Evolutionary conservation across 2,888 invertebrate species (phyloP), one percentile per base, ranked within the genome.

Genomic region (Drosophila phalerata): DNA sequence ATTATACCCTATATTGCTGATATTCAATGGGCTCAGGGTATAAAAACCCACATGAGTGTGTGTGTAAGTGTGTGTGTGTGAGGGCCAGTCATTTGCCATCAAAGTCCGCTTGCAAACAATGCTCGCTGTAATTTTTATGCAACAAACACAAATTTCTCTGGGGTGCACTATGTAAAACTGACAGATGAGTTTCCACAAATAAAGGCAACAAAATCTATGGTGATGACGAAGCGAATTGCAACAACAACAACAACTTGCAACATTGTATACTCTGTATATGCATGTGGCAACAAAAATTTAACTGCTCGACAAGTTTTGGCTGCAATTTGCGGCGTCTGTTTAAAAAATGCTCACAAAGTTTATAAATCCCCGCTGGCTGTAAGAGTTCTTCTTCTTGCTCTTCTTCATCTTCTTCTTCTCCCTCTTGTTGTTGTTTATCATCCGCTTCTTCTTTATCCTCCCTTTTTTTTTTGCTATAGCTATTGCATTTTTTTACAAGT

Each of bases 151-250:
- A 85, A 85, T 85, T 85, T 85, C 84, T 85, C 84, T 80, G 51
- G 84, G 85, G 84, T 78, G 85, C 84, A 85, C 78, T 85, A 84
- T 85, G 85, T 81, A 85, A 85, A 85, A 76, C 85, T 85, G 84
- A 84, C 84, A 85, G 85, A 85, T 85, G 85, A 85, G 78, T 80
- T 73, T 72, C 69, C 63, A 69, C 66, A 68, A 51, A 62, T 55
- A 56, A 60, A 51, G 38, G 57, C 65, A 63, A 71, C 61, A 56
- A 73, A 70, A 67, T 77, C 53, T 49, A 73, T 67, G 73, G 69
- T 51, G 78, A 51, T 80, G 77, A 74, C 73, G 69, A 69, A 53
- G 61, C 72, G 49, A 61, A 73, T 53, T 77, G 58, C 68, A 75
- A 53, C 60, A 71, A 53, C 30, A 48, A 42, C 61, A 69, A 75